Percentiles rank a stretch among this genome's conserved stretches.
Conservation (phyloP, 2,113 vertebrate species). For the Pelecanoides urinatrix region DNA sequence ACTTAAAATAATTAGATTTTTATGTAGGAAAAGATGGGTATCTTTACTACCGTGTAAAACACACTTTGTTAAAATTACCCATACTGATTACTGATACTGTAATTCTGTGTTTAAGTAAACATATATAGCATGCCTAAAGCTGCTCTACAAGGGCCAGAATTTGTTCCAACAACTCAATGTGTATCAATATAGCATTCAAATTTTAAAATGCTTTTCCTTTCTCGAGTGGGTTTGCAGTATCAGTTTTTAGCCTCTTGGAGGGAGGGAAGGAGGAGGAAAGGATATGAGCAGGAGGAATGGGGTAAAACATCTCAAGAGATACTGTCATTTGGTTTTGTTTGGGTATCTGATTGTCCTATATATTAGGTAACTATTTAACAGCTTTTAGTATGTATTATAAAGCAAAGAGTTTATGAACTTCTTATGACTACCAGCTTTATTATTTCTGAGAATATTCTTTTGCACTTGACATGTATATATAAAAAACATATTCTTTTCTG, state of each 20-base stretch:
- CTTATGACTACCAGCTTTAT: background rate
- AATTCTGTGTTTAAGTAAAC: background rate
- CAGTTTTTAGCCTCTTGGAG: background rate
- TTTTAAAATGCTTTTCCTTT: background rate
- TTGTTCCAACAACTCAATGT: fast-evolving
- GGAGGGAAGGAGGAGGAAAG: background rate
- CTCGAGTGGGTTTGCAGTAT: background rate
- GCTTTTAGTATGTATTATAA: background rate
- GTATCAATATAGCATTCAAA: fast-evolving
- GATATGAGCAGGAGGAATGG: background rate
- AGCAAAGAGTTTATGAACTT: background rate
- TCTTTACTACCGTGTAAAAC: background rate
- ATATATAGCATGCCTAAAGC: background rate
- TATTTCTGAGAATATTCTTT: background rate
- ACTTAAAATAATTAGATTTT: background rate
- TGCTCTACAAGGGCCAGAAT: background rate
- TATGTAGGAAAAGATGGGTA: background rate
- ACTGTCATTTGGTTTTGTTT: background rate
- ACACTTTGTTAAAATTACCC: background rate
- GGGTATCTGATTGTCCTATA: background rate
- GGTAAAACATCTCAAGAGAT: background rate
- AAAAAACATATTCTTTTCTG: background rate
- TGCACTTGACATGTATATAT: background rate
- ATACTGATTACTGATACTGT: background rate
- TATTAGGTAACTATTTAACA: background rate